phyloP scores from a whole-genome alignment of 2,113 vertebrate genomes.

The Anthoscopus minutus region DNA sequence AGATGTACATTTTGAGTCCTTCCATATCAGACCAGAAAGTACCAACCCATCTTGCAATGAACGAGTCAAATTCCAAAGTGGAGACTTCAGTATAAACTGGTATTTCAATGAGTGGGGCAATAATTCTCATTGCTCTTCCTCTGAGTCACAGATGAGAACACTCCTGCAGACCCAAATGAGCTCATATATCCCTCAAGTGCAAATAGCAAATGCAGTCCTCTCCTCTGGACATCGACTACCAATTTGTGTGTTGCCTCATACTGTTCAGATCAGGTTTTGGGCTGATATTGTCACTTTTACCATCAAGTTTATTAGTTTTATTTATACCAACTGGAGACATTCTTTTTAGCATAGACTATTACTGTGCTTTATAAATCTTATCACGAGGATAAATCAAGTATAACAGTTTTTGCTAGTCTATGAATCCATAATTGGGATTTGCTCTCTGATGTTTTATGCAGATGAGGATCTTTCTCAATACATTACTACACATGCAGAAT shows the following conservation, averaged over 20 bases:
- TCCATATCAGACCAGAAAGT: neutral
- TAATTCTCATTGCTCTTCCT: constrained; percentile 5
- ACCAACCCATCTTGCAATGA: neutral
- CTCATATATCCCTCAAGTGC: neutral
- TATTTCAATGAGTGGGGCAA: neutral
- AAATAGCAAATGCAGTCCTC: neutral
- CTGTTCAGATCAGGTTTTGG: neutral
- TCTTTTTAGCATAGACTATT: neutral
- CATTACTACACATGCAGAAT: neutral
- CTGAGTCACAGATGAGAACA: neutral
- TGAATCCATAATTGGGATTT: constrained; percentile 23
- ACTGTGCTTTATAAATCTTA: constrained; percentile 13
- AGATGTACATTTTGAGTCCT: neutral
- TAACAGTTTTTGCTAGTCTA: neutral
- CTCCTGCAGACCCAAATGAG: constrained; percentile 20
- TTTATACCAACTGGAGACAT: neutral
- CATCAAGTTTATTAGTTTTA: constrained; percentile 1
- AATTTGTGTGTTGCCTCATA: neutral
- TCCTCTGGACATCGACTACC: neutral
- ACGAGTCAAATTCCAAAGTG: neutral
- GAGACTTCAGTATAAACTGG: neutral
- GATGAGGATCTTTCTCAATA: neutral
- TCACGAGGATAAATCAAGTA: constrained; percentile 22
- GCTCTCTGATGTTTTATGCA: neutral
- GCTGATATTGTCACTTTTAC: neutral